Evolutionary conservation across 2,113 vertebrate genomes (phyloP), one percentile per base, ranked within the genome.

Genomic region (Odontesthes bonariensis): DNA sequence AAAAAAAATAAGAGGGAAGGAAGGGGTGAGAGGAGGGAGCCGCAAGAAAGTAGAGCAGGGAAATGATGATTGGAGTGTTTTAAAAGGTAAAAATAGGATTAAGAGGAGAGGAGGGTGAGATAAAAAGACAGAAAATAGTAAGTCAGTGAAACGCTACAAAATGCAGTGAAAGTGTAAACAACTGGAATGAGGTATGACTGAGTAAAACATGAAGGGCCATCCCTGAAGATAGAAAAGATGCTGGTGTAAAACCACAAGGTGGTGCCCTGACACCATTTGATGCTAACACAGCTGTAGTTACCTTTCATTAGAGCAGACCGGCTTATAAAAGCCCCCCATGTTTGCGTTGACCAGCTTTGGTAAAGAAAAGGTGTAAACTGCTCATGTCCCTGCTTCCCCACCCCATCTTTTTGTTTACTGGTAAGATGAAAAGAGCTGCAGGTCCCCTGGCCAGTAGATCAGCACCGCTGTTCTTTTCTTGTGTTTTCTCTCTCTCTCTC

Each of bases 211-310:
- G 62, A 3, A 10, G 35, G 35, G 35, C 10, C 35, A 38, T 8
- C 35, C 6, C 35, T 38, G 1, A 8, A 8, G 10, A 38, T n/a
- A 20, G 11, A 22, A 14, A n/a, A 56, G 35, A 61, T 67, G 42
- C 62, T 27, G 46, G 32, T 53, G 9, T 61, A 0, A 16, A 19
- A 60, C 88, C 91, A 88, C 91, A 62, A 64, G 89, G 85, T 61
- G 86, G 88, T 59, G 88, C 89, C 81, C 33, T 79, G 71, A 75
- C 59, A 67, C 59, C 76, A 69, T 66, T 17, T 14, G 73, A 55
- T n/a, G 47, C 31, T 4, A 3, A 27, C 60, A 56, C 22, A 64
- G 73, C 54, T 75, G 59, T 33, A 57, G 77, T 69, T 57, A 60
- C 11, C 70, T 46, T 53, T 85, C 78, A 79, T 85, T 85, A 86